phyloP scores from a whole-genome alignment of 2,888 invertebrate species.

The Standfussiana lucernea region DNA sequence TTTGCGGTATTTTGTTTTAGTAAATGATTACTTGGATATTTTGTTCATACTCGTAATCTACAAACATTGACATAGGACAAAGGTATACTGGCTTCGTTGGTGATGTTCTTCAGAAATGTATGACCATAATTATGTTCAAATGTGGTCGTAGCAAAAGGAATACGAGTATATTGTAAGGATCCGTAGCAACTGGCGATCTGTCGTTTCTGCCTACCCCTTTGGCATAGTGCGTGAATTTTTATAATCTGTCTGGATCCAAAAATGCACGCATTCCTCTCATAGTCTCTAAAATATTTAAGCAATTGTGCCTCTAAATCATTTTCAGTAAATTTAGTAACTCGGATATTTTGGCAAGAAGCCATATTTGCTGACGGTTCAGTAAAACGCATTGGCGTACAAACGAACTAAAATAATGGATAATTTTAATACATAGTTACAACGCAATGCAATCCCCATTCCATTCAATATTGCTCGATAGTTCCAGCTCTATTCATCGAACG shows the following conservation, averaged over 20 bases:
- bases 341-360: constrained; percentile 15
- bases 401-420: constrained; percentile 17
- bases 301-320: not conserved
- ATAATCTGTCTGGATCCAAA: too few relatives aligned
- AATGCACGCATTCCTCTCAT: not conserved
- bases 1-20: constrained; percentile 2
- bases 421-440: not conserved
- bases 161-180: not conserved
- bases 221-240: not conserved
- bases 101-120: not conserved
- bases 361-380: not conserved
- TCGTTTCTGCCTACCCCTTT: not conserved
- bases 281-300: not conserved
- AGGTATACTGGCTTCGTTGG: not conserved
- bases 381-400: constrained; percentile 7
- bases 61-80: not conserved
- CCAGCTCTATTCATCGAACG: constrained; percentile 28
- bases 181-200: not conserved
- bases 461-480: constrained; percentile 10
- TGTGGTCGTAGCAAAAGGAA: not conserved
- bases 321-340: constrained; percentile 6
- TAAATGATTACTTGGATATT: not conserved
- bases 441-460: constrained; percentile 1
- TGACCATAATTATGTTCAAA: not conserved
- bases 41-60: not conserved